Evolutionary conservation across 2,888 invertebrate species (phyloP).

Genomic region (Phorcus lineatus): DNA sequence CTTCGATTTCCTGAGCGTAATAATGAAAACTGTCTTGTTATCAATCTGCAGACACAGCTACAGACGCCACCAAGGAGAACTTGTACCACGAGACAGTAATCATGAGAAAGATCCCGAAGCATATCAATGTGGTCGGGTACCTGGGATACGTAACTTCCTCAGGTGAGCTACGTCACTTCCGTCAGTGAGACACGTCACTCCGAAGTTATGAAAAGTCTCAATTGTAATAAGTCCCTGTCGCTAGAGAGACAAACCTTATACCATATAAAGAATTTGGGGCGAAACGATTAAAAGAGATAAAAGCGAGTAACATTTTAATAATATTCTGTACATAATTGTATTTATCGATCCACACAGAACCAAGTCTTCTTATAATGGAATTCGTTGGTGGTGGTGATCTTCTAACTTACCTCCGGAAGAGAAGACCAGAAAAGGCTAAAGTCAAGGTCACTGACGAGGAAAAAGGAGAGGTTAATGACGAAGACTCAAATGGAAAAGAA

Average conservation of each 20-base stretch:
- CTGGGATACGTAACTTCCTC: constrained; percentile 27
- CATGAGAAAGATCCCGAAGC: constrained; percentile 31
- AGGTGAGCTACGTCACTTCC: background rate
- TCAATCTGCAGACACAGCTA: constrained; percentile 27
- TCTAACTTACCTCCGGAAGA: constrained; percentile 27
- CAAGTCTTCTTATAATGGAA: constrained; percentile 30
- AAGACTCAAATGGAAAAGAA: background rate
- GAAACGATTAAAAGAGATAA: too few species aligned
- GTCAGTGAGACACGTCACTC: too few species aligned
- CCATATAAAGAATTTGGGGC: too few species aligned
- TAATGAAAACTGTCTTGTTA: too few species aligned
- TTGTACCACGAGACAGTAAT: constrained; percentile 28
- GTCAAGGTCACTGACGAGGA: background rate
- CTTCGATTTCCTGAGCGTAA: too few species aligned
- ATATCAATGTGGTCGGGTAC: constrained; percentile 29
- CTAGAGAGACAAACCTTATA: too few species aligned
- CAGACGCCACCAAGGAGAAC: constrained; percentile 28
- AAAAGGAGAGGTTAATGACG: background rate
- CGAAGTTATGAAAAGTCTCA: too few species aligned
- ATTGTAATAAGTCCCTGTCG: too few species aligned
- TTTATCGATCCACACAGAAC: background rate
- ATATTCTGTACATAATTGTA: too few species aligned
- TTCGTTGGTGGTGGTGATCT: constrained; percentile 30
- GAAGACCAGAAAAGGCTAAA: constrained; percentile 19
- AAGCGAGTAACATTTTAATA: too few species aligned